These are phyloP conservation scores for Nothobranchius kuhntae DNA, from an alignment of 2,113 vertebrate species.

Conservation along the genomic window DNA sequence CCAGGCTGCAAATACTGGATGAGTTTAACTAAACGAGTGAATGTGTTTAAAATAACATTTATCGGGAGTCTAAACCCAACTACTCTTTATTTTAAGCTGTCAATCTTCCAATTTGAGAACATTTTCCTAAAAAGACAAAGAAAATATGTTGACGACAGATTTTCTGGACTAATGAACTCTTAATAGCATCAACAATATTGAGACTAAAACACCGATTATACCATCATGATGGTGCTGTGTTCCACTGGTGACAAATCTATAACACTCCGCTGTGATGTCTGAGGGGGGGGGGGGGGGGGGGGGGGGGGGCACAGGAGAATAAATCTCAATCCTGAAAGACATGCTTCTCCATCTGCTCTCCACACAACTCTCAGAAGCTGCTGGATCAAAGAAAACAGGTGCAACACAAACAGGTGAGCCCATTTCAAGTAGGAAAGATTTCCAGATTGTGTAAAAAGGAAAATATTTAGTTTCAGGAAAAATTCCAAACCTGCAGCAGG, in stretches of 20 bases:
- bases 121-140: too few species aligned
- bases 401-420: background rate
- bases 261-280: too few species aligned
- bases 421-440: background rate
- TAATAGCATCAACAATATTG: background rate
- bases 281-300: background rate
- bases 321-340: too few species aligned
- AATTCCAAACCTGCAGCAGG: too few species aligned
- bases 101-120: too few species aligned
- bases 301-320: background rate
- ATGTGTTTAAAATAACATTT: too few species aligned
- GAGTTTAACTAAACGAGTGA: background rate
- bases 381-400: too few species aligned
- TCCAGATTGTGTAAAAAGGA: too few species aligned
- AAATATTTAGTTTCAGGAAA: too few species aligned
- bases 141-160: background rate
- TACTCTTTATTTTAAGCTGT: too few species aligned
- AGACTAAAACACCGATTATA: background rate
- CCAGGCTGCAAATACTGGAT: background rate
- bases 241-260: too few species aligned
- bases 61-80: too few species aligned
- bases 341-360: background rate
- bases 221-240: background rate
- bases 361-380: background rate
- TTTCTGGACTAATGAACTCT: background rate